Percentiles rank a stretch among this genome's conserved stretches.
These are phyloP conservation scores for Drosophila parvula DNA, from an alignment of 1,140 invertebrate species.

Conservation along the genomic window DNA sequence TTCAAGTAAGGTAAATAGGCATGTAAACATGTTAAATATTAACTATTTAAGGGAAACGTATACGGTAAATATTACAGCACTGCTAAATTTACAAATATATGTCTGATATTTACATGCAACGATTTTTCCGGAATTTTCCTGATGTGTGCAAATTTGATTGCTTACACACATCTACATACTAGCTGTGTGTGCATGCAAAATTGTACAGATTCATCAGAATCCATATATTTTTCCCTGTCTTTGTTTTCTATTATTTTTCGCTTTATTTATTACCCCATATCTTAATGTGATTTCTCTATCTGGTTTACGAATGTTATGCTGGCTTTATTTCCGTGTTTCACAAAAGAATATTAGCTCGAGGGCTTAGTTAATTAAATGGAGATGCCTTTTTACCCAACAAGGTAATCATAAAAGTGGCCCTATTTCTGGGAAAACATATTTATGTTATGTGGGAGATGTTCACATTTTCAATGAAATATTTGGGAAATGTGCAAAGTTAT, in stretches of 20 bases:
- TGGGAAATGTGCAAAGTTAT: too few relatives aligned
- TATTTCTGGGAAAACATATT: neutral
- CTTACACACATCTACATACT: slow-evolving; percentile 1
- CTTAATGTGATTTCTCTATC: slow-evolving; percentile 8
- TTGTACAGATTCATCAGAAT: slow-evolving; percentile 15
- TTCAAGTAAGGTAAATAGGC: slow-evolving; percentile 13
- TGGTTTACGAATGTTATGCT: neutral
- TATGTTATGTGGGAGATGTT: neutral
- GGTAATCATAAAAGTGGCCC: neutral
- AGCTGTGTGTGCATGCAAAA: slow-evolving; percentile 9
- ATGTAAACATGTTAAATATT: neutral
- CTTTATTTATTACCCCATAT: slow-evolving; percentile 7
- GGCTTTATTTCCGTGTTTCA: neutral
- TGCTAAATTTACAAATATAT: slow-evolving; percentile 7
- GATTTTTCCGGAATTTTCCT: slow-evolving; percentile 15
- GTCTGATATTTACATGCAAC: neutral
- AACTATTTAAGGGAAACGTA: slow-evolving; percentile 24
- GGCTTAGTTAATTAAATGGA: slow-evolving; percentile 21
- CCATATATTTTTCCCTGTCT: neutral
- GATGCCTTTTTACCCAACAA: neutral
- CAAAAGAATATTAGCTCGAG: neutral
- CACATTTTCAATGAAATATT: too few relatives aligned
- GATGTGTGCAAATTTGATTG: slow-evolving; percentile 24
- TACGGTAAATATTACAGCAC: slow-evolving; percentile 17
- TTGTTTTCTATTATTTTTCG: slow-evolving; percentile 2